Base-by-base conservation (phyloP, 2,797 vertebrate species). In the Brachyalestes nurse region DNA sequence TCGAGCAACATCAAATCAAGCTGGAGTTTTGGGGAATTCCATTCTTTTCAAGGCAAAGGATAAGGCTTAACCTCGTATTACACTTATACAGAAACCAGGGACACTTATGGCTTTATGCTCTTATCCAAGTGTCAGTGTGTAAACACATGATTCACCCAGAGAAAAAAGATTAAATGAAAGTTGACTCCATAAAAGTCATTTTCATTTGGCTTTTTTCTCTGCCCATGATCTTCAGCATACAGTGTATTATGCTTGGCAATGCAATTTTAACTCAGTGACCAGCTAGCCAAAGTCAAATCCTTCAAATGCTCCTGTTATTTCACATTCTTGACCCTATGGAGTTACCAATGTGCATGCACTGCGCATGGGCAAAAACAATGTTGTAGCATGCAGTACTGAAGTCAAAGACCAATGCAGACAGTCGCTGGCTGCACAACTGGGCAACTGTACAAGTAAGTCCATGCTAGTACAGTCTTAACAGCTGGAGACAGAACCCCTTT, bases 1-100 rank as follows among this genome's bases (percentile, higher is more conserved):
- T 62, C 75, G 61, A 76, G 61, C 10, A 60, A 49, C 47, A 73
- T n/a, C 72, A 72, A 57, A 77, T 75, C 62, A 78, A 61, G 74
- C 75, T 82, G 77, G 70, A 79, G 61, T 83, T 83, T 72, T 85
- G 70, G 77, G 53, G 77, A 65, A 80, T 55, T 81, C 58, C 49
- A 47, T 81, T 75, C 77, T 81, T 78, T 69, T 83, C 61, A 83
- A 72, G 34, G 67, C 78, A 70, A 74, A 34, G 53, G 40, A 72
- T 66, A 57, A 42, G 58, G 57, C 53, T 74, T 65, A 65, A 60
- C 13, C 5, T 19, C 17, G 2, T 19, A 47, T 80, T 45, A 19
- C 8, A 2, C n/a, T 72, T 64, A n/a, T 6, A 34, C 19, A 23
- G 28, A 16, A 60, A 55, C 2, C 47, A 16, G 19, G 19, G 38